These are phyloP conservation scores for Alectoris magna DNA, from an alignment of 2,797 vertebrate species.

Conservation along the genomic window DNA sequence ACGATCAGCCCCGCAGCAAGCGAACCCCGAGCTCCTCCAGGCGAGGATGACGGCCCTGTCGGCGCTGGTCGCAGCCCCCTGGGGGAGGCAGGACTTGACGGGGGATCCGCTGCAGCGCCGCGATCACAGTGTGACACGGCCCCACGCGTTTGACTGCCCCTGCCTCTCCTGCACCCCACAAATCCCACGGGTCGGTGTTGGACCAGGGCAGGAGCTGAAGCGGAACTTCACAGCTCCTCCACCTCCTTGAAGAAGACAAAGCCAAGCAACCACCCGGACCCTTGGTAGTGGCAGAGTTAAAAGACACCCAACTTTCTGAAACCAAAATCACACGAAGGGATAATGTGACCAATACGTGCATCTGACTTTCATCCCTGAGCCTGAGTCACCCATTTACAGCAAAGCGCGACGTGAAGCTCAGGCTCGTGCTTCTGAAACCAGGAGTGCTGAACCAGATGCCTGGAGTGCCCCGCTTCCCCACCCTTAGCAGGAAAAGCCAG, in stretches of 20 bases:
- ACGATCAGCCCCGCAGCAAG: slow-evolving; percentile 8
- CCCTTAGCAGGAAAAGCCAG: neutral
- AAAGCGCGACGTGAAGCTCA: neutral
- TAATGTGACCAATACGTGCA: neutral
- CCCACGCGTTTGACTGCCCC: neutral
- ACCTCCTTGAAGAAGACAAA: neutral
- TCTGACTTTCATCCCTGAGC: neutral
- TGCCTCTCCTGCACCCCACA: neutral
- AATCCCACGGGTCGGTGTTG: neutral
- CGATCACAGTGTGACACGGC: neutral
- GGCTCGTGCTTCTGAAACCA: neutral
- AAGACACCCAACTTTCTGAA: slow-evolving; percentile 11
- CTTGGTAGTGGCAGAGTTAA: neutral
- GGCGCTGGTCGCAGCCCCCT: neutral
- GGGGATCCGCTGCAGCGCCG: neutral
- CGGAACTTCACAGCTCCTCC: neutral
- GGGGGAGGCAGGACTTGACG: neutral
- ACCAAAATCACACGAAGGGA: slow-evolving; percentile 7
- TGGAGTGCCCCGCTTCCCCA: neutral
- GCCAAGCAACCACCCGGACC: neutral
- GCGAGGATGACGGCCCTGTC: neutral
- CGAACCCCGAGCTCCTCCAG: slow-evolving; percentile 23
- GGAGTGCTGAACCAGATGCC: neutral
- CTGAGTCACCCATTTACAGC: slow-evolving; percentile 5
- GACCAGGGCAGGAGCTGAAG: neutral